A percentile compares a stretch with the other conserved stretches of the same genome.
Evolutionary conservation across 2,888 invertebrate genomes (phyloP).

Genomic region (Caenorhabditis doughertyi): DNA sequence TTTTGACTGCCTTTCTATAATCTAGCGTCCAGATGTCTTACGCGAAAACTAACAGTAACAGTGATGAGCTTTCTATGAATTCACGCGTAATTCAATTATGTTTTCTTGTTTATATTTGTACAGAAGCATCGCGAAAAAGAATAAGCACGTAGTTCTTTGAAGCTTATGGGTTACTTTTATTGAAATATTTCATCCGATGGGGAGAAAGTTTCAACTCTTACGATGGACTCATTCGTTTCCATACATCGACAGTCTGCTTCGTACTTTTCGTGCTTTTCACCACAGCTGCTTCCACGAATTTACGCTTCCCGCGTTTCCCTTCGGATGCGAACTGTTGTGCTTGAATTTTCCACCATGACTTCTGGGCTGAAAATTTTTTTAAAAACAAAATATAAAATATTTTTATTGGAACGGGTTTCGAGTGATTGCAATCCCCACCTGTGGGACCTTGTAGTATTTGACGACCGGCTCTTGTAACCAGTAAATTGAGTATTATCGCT

Average conservation of each 20-base stretch:
- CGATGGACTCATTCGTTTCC: slow-evolving; percentile 71
- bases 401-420: background rate
- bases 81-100: too few relatives aligned
- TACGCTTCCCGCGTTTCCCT: slow-evolving; percentile 66
- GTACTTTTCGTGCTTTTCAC: slow-evolving; percentile 74
- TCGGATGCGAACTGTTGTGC: slow-evolving; percentile 55
- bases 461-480: slow-evolving; percentile 1
- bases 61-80: too few relatives aligned
- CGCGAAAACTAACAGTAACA: too few relatives aligned
- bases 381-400: background rate
- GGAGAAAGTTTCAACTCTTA: slow-evolving; percentile 52
- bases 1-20: too few relatives aligned
- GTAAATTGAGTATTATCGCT: slow-evolving; percentile 18
- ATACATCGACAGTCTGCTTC: slow-evolving; percentile 73
- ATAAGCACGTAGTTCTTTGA: too few relatives aligned
- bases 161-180: too few relatives aligned
- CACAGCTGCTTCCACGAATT: slow-evolving; percentile 73
- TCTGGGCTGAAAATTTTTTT: slow-evolving; percentile 21
- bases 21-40: too few relatives aligned
- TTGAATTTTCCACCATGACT: slow-evolving; percentile 17
- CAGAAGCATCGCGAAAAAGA: too few relatives aligned
- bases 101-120: too few relatives aligned
- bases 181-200: too few relatives aligned
- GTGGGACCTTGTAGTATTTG: slow-evolving; percentile 1
- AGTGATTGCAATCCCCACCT: background rate